Evolutionary conservation across 2,888 invertebrate genomes (phyloP).

Genomic region (Augochlorella aurata): DNA sequence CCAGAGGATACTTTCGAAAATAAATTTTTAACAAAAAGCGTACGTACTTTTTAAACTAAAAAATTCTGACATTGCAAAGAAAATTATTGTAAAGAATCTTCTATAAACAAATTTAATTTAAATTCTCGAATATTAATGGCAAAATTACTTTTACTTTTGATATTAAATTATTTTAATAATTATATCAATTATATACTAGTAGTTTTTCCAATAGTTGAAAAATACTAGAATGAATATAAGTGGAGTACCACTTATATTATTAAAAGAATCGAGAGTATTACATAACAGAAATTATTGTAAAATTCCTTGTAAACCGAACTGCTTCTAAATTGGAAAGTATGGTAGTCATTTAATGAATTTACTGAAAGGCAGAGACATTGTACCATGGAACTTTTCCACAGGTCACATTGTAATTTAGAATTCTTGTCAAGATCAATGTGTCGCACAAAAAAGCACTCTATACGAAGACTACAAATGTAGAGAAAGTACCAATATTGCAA

Average conservation of each 20-base stretch:
- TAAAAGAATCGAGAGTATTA: neutral
- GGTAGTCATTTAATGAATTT: slow-evolving; percentile 8
- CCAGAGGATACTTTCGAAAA: slow-evolving; percentile 12
- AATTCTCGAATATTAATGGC: neutral
- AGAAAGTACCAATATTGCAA: slow-evolving; percentile 23
- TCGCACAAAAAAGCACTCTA: slow-evolving; percentile 7
- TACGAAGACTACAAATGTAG: slow-evolving; percentile 23
- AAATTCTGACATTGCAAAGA: neutral
- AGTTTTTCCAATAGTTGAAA: neutral
- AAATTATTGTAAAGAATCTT: slow-evolving; percentile 15
- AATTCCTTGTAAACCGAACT: neutral
- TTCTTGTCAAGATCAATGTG: slow-evolving; percentile 38
- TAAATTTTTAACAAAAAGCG: slow-evolving; percentile 12
- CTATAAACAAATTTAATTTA: slow-evolving; percentile 12
- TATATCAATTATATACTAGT: neutral
- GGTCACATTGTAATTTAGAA: slow-evolving; percentile 11
- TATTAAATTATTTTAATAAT: slow-evolving; percentile 12
- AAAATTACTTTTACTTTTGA: slow-evolving; percentile 24
- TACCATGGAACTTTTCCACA: slow-evolving; percentile 3
- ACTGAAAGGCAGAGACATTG: slow-evolving; percentile 25
- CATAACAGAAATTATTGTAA: neutral
- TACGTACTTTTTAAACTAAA: neutral
- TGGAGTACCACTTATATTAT: neutral
- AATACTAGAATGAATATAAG: slow-evolving; percentile 6
- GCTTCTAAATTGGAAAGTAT: neutral